Evolutionary conservation across 2,797 vertebrate genomes (phyloP).

Genomic region (Hyperoplus immaculatus): DNA sequence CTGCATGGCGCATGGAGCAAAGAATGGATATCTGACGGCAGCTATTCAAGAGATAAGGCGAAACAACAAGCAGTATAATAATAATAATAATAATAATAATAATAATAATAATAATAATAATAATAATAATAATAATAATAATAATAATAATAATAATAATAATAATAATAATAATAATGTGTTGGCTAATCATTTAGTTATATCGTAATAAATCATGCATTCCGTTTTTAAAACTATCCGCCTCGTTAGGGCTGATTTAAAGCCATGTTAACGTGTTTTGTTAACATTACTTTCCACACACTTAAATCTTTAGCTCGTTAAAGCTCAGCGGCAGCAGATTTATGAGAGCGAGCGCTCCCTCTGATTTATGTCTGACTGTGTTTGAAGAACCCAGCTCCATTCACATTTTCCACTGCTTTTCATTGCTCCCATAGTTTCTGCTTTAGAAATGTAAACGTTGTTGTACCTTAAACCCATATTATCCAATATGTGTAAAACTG

Average conservation of each 20-base stretch:
- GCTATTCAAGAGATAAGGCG: constrained; percentile 21
- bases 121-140: constrained; percentile 32
- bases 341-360: constrained; percentile 46
- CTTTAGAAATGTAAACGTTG: background rate
- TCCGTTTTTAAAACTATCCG: background rate
- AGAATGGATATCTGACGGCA: constrained; percentile 29
- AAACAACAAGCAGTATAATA: constrained; percentile 15
- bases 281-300: constrained; percentile 49
- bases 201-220: background rate
- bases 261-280: constrained; percentile 29
- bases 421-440: background rate
- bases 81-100: constrained; percentile 30
- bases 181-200: background rate
- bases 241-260: constrained; percentile 44
- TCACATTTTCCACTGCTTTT: constrained; percentile 5
- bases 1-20: constrained; percentile 35
- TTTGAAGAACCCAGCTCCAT: constrained; percentile 20
- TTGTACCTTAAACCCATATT: background rate
- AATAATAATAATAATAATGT: background rate
- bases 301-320: constrained; percentile 68
- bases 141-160: constrained; percentile 31
- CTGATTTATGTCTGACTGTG: constrained; percentile 65
- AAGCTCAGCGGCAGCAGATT: constrained; percentile 63
- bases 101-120: constrained; percentile 23
- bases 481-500: background rate